Base-by-base conservation (phyloP, 2,113 vertebrate species). In the Ictidomys tridecemlineatus region DNA sequence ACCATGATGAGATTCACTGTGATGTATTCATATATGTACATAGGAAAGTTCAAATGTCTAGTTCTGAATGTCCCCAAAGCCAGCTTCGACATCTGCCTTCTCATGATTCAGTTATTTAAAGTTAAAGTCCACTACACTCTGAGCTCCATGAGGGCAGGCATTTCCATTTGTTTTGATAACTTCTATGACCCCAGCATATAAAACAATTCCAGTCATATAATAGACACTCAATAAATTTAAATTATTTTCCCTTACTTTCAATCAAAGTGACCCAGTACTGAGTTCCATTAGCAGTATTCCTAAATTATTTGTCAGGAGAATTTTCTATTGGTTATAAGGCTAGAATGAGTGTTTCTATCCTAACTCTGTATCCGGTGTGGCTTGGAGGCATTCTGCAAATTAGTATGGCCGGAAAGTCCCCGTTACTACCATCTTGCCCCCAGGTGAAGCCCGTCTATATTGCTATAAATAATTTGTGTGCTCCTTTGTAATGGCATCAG, bases 241-340 rank as follows among this genome's bases (percentile, higher is more conserved):
- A 83, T 78, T 86, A 34, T 61, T 87, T 72, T 84, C 69, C 28
- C 65, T 77, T 14, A 22, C 51, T 91, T 74, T 91, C 39, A 28
- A 20, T 34, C 30, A 48, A 85, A 76, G 65, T 13, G 24, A 73
- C 61, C 45, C 61, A 61, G 18, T 17, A 69, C 5, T 69, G 22
- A 24, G 34, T 28, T 1, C 45, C 9, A 63, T 28, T 28, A 42
- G 30, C 1, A 6, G 9, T 12, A 63, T 87, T 58, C 56, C 65
- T 4, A 84, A 22, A 69, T 34, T 48, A 67, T 53, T 76, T 28
- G 26, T 65, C 78, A 42, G 37, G 13, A 85, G 26, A 1, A 45
- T 80, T 82, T 95, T 61, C 58, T 82, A 20, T 76, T 73, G 77
- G 34, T 37, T 89, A 34, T 22, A 28, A 70, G 17, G 13, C 5